phyloP scores from a whole-genome alignment of 2,797 vertebrate species.

The Coendou prehensilis region DNA sequence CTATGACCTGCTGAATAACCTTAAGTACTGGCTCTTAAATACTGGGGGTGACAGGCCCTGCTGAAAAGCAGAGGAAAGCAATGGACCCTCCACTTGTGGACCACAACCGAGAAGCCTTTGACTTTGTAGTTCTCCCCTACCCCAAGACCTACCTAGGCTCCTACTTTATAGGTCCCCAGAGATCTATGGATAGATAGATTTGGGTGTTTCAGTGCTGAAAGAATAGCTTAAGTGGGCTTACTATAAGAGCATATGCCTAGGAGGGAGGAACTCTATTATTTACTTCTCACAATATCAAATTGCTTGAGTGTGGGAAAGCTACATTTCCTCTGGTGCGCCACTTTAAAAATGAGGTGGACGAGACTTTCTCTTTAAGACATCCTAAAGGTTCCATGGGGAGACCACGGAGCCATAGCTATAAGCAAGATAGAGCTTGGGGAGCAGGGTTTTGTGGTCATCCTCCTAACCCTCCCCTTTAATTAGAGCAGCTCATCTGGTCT shows the following conservation, averaged over 20 bases:
- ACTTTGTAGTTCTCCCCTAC: neutral
- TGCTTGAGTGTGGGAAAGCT: neutral
- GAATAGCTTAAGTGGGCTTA: neutral
- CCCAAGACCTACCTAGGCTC: neutral
- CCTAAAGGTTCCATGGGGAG: neutral
- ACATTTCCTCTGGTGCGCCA: neutral
- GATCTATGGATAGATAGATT: neutral
- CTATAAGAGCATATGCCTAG: neutral
- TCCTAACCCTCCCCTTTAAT: neutral
- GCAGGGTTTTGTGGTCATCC: neutral
- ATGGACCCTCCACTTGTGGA: neutral
- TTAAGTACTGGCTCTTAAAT: constrained; percentile 4
- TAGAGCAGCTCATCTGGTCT: neutral
- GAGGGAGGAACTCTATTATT: neutral
- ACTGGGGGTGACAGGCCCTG: neutral
- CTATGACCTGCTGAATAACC: neutral
- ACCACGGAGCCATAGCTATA: neutral
- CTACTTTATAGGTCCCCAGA: neutral
- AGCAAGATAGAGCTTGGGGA: neutral
- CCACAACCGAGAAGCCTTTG: neutral
- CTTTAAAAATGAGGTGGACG: neutral
- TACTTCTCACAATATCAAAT: constrained; percentile 2
- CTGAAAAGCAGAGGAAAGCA: constrained; percentile 45
- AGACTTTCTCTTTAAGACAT: neutral
- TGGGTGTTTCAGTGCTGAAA: constrained; percentile 7